These are phyloP conservation scores for Pelobates cultripes DNA, from an alignment of 2,797 vertebrate species.

Conservation along the genomic window DNA sequence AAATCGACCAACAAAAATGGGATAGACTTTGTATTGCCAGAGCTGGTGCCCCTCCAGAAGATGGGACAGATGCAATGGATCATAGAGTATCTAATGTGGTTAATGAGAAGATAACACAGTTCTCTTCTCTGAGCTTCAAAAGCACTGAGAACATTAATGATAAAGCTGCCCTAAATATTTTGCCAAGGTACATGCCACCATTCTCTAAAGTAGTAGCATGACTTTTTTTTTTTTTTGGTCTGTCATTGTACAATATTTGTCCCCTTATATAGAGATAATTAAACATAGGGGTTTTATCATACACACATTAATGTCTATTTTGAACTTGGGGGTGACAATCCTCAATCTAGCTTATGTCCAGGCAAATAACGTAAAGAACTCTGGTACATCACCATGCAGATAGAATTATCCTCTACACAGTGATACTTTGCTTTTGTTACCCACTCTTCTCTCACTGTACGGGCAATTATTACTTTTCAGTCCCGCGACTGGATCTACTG, in stretches of 20 bases:
- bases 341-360: too few species aligned
- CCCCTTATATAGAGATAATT: too few species aligned
- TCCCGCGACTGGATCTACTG: conserved; percentile 53
- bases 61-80: conserved; percentile 51
- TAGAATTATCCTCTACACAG: not conserved
- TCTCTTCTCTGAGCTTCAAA: not conserved
- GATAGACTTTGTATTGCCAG: conserved; percentile 77
- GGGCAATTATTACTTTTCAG: conserved; percentile 3
- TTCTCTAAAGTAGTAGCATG: not conserved
- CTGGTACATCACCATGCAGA: too few species aligned
- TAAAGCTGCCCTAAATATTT: not conserved
- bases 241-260: too few species aligned
- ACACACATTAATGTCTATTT: too few species aligned
- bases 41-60: conserved; percentile 61
- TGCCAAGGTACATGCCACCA: conserved; percentile 65
- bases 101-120: conserved; percentile 35
- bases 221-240: too few species aligned
- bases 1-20: conserved; percentile 85
- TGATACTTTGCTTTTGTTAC: not conserved
- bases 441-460: not conserved
- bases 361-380: too few species aligned
- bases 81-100: not conserved
- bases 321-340: too few species aligned
- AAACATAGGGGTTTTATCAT: too few species aligned
- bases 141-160: conserved; percentile 40